These are phyloP conservation scores for Polyommatus icarus DNA, from an alignment of 2,888 invertebrate species.

Conservation along the genomic window DNA sequence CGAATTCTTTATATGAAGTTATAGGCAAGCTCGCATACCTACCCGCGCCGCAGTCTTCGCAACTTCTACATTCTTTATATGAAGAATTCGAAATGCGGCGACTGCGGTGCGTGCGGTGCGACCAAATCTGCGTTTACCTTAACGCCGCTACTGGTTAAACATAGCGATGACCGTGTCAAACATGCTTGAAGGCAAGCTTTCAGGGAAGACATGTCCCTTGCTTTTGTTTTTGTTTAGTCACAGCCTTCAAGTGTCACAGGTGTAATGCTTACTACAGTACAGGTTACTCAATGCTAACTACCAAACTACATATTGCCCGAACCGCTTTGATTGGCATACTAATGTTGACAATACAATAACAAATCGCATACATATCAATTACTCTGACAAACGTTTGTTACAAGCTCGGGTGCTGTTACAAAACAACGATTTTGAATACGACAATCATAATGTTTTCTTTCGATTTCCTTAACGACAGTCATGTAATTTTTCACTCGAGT, in stretches of 20 bases:
- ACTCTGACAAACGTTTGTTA: background rate
- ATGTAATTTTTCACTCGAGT: background rate
- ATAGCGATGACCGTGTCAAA: background rate
- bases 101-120: no score
- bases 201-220: background rate
- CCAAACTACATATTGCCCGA: conserved; percentile 24
- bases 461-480: background rate
- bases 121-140: no score
- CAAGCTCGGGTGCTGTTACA: background rate
- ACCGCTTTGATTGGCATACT: conserved; percentile 35
- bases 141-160: background rate
- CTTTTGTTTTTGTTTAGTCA: conserved; percentile 6
- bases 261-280: background rate
- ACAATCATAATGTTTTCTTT: background rate
- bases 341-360: conserved; percentile 21
- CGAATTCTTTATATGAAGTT: no score
- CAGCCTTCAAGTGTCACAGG: conserved; percentile 22
- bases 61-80: no score
- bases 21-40: no score
- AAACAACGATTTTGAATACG: background rate
- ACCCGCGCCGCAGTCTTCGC: no score
- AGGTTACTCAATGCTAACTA: conserved; percentile 30
- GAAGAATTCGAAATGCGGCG: no score
- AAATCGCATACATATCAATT: background rate
- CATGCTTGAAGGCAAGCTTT: conserved; percentile 15